Base-by-base conservation (phyloP, 2,113 vertebrate species). In the Chitala chitala region DNA sequence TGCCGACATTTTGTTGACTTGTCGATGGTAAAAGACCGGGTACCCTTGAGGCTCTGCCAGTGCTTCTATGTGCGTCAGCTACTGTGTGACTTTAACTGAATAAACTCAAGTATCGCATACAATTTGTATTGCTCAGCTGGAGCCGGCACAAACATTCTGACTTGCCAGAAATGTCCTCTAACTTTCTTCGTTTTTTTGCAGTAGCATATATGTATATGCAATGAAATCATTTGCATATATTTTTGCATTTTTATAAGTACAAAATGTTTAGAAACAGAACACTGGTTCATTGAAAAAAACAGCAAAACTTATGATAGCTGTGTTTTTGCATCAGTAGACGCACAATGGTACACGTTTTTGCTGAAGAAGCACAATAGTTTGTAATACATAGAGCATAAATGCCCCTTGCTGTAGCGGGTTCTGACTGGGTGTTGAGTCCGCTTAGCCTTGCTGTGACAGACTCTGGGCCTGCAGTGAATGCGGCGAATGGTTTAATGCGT, bases 11-110 rank as follows among this genome's bases (percentile, higher is more conserved):
- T 77, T 78, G 75, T 73, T 12, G 63, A 73, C 78, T 79, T 84
- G 76, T 69, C 86, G 84, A 88, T 82, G 86, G 88, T 85, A 80
- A 69, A 84, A 77, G 82, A 76, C 51, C 55, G 72, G 72, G 73
- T 63, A 75, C 77, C 79, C 81, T 80, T 79, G 54, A 40, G 38
- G 75, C 77, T 17, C 51, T 80, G 79, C 76, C 76, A 80, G 71
- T 69, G 78, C 66, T 68, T 76, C 1, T 22, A 31, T 73, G 69
- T 58, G 64, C 15, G 38, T 38, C 26, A 50, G 71, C 75, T 61
- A 4, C 75, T 66, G 63, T 81, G 73, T 42, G 73, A 59, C 65
- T 59, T 74, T 22, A 72, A 81, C 76, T 75, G 69, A 24, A 13
- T 63, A 48, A 77, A 24, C 72, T 46, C 15, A 65, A 77, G 72